Conservation (phyloP, 2,113 vertebrate species). For the Ardeotis arabs region DNA sequence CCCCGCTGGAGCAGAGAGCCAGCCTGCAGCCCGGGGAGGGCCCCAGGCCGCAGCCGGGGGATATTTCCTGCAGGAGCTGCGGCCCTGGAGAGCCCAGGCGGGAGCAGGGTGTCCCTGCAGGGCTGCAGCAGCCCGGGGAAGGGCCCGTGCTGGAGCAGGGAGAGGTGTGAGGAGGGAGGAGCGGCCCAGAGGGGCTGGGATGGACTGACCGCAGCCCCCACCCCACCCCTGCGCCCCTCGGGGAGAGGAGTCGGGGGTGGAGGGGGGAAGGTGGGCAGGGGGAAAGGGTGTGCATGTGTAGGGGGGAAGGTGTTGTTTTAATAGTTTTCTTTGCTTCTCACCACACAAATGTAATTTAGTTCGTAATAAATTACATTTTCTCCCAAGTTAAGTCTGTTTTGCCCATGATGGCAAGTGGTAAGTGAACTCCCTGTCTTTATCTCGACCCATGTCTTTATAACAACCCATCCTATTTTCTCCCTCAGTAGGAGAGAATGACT, state of each 20-base stretch:
- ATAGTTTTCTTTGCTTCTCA: background rate
- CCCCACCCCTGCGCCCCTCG: accelerated
- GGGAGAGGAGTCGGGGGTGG: no score
- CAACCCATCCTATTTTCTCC: background rate
- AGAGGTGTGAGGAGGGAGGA: background rate
- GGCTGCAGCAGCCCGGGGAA: no score
- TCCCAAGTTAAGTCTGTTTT: background rate
- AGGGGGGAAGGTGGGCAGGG: no score
- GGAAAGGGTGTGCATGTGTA: no score
- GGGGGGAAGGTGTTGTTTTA: background rate
- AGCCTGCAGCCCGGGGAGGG: no score
- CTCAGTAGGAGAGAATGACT: background rate
- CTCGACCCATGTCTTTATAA: background rate
- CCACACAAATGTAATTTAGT: background rate
- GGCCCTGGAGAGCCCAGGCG: no score
- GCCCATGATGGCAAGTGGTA: background rate
- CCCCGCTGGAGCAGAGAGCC: no score
- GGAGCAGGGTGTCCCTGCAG: no score
- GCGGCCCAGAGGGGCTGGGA: accelerated
- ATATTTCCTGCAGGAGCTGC: no score
- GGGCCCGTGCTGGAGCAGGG: background rate
- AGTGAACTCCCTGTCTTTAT: background rate
- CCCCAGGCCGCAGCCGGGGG: no score
- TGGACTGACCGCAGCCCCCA: no score
- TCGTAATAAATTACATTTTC: background rate